Evolutionary conservation across 1,140 invertebrate species (phyloP), one percentile per base, ranked within the genome.

Genomic region (Ylistrum balloti): DNA sequence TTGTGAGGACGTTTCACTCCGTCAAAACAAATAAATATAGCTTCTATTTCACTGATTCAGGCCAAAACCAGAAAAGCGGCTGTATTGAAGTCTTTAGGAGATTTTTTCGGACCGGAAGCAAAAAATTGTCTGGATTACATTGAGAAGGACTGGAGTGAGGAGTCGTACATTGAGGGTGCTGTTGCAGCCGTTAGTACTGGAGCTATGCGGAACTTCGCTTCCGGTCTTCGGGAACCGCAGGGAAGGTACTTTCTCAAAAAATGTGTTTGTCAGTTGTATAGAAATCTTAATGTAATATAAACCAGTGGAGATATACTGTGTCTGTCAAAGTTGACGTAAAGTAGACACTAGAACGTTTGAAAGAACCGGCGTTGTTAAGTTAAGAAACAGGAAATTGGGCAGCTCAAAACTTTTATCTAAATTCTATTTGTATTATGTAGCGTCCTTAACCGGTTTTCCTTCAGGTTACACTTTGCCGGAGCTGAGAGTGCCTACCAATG

Each of bases 111-210:
- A 32, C 33, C 91, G 15, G 91, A 94, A 33, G 94, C 94, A 0
- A 90, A 93, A 34, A 89, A 93, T 33, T 95, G 93, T 90, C 32
- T 96, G 22, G 95, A 96, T 41, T 96, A 96, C 90, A 88, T 88
- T 38, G 96, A 96, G 90, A 95, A 96, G 88, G 93, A 96, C 90
- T 96, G 96, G 96, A 93, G 93, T 34, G 41, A 94, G 33, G 96
- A 96, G 87, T 93, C 95, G 7, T 74, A 5, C 56, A 74, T 74
- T 28, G 56, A 74, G 22, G 56, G 56, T 5, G 56, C 56, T 74
- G 17, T 74, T 28, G 56, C 56, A 74, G 56, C 9, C 22, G 56
- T 74, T 11, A 28, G 22, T 74, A 74, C 56, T 5, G 56, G 56
- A 74, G 56, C 22, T 5, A 74, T 74, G 56, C 9, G 17, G 13